Evolutionary conservation across 92 coral and sea anemone genomes (phyloP), one percentile per base, ranked within the genome.

Genomic region (Palythoa grandis): DNA sequence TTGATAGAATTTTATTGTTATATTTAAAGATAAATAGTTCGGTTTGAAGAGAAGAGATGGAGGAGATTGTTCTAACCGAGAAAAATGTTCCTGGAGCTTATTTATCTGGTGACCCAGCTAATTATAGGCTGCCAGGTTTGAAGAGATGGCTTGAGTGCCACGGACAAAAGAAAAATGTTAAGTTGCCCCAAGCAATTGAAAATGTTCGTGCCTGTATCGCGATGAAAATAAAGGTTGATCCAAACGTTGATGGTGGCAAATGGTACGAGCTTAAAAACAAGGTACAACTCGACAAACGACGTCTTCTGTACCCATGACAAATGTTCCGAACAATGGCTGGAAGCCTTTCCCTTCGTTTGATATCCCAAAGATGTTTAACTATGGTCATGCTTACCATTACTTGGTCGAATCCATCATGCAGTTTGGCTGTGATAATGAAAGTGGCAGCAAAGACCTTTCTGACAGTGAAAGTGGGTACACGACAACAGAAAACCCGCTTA

Each of bases 111-210:
- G 90, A 87, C 67, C 90, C 87, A 43, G 3, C 88, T 22, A 57
- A 87, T 35, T 87, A 87, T 87, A 35, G 52, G 74, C 48, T 70
- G 52, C 75, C 77, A 58, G 79, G 20, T 29, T 70, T 87, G 66
- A 70, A 68, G 87, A 67, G 90, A 79, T 66, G 90, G 90, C 90
- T 87, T 24, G 88, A 47, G 67, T 87, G 82, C 77, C 90, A 87
- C 52, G 90, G 90, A 70, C 82, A 87, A 69, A 87, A 82, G 67
- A 70, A 82, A 82, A 69, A 71, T 53, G 20, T 87, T 61, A 43
- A 87, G 48, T 20, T 52, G 56, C 76, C 79, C n/a, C 0, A 70
- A 16, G 77, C 52, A 56, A 76, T 52, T 38, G 89, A 84, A 22
- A 82, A 69, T 48, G 88, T 70, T 82, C 75, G 91, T 82, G 91